Base-by-base conservation (phyloP, 2,888 invertebrate genomes). In the Ommatoiulus sabulosus region DNA sequence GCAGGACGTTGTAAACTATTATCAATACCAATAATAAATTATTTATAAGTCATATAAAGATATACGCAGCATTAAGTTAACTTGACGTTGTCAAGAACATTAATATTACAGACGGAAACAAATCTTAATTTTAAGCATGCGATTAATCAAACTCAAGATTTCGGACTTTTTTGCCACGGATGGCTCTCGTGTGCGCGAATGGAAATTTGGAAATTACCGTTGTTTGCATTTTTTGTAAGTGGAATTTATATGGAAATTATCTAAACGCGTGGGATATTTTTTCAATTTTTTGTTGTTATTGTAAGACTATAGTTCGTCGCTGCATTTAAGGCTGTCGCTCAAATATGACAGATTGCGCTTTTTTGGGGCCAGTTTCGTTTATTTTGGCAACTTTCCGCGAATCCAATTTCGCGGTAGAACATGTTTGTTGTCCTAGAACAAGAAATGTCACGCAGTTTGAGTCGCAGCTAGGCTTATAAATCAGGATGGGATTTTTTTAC, bases 91-190 rank as follows among this genome's bases (percentile, higher is more conserved):
- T 15, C 52, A 52, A 52, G 52, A 10, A 17, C 52, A 72, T 72
- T 72, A 72, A 72, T 72, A 72, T 72, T 24, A 63, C n/a, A 63
- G 80, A 80, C 80, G 1, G 10, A 43, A 35, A 80, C 80, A 80
- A 80, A 80, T 80, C 35, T 35, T 80, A 80, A 80, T 80, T 80
- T 72, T 80, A 80, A 80, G 35, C 80, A 12, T 12, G 35, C 35
- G 24, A 80, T 80, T 80, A 80, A 80, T 80, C 80, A 80, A 80
- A 43, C 80, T 80, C 80, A 80, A 35, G 35, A 80, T 80, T 80
- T 15, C 4, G 35, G 35, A 35, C 80, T 80, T 80, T 80, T 80
- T 80, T 80, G 24, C 72, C 15, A 12, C 7, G 46, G 46, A 46
- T 46, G n/a, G 4, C n/a, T 63, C 6, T 63, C n/a, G n/a, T n/a